Evolutionary conservation across 1,140 invertebrate genomes (phyloP).

Genomic region (Globodera ellingtonae): DNA sequence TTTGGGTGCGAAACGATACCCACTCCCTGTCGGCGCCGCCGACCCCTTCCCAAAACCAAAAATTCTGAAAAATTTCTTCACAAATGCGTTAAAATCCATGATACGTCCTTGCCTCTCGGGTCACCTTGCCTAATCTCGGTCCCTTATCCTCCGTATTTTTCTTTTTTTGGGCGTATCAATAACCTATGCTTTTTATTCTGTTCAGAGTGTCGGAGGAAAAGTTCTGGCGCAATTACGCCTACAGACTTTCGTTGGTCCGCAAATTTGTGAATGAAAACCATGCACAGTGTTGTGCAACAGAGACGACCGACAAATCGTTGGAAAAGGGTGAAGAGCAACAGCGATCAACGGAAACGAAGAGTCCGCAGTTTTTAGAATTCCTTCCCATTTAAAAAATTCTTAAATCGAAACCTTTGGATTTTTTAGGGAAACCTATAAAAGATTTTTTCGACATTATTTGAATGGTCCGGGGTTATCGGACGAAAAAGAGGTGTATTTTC

Average conservation of each 20-base stretch:
- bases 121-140: no score
- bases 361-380: not conserved
- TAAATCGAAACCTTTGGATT: not conserved
- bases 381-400: conserved; percentile 4
- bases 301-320: conserved; percentile 7
- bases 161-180: conserved; percentile 18
- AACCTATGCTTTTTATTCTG: conserved; percentile 34
- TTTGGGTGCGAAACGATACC: no score
- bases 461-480: no score
- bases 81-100: no score
- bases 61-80: no score
- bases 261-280: conserved; percentile 73
- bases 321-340: conserved; percentile 19
- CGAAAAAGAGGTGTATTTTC: no score
- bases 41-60: no score
- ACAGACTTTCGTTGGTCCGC: conserved; percentile 93
- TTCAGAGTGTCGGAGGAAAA: conserved; percentile 91
- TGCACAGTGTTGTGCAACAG: conserved; percentile 12
- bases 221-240: conserved; percentile 99
- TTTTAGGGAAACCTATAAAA: no score
- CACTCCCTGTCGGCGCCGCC: no score
- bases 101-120: no score
- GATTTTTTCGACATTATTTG: no score
- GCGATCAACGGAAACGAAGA: not conserved
- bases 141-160: no score